A percentile compares a stretch with the other conserved stretches of the same genome.
phyloP scores from a whole-genome alignment of 1,140 invertebrate species.

The Ooceraea biroi region DNA sequence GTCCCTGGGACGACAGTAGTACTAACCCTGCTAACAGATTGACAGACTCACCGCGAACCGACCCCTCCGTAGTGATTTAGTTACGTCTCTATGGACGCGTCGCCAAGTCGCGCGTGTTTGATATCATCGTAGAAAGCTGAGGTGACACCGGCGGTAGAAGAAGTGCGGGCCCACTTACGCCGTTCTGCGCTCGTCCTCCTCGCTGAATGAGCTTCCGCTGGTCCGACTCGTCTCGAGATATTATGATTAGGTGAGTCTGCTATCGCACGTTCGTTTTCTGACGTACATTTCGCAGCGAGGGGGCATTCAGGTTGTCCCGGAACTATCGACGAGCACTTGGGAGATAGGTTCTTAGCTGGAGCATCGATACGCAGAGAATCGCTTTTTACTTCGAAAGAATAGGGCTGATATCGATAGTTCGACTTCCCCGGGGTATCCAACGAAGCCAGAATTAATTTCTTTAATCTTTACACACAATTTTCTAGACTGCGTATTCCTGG shows the following conservation, averaged over 20 bases:
- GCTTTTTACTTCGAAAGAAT: neutral
- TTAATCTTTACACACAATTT: neutral
- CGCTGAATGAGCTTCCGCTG: constrained; percentile 77
- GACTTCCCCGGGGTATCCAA: neutral
- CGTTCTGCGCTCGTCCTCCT: constrained; percentile 46
- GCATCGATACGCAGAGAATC: neutral
- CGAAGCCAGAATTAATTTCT: neutral
- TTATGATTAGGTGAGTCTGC: constrained; percentile 85
- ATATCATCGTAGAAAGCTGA: constrained; percentile 48
- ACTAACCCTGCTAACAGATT: constrained; percentile 78
- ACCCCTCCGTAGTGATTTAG: constrained; percentile 84
- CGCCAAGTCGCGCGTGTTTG: constrained; percentile 73
- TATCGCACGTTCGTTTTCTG: neutral
- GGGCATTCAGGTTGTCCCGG: neutral
- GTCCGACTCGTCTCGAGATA: constrained; percentile 77
- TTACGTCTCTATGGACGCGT: constrained; percentile 81
- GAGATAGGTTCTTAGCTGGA: neutral
- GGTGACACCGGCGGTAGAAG: constrained; percentile 31
- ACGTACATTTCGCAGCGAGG: neutral
- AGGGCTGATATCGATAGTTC: neutral
- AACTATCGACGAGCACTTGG: neutral
- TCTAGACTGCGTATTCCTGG: no score
- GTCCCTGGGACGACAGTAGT: constrained; percentile 80
- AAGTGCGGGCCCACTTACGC: constrained; percentile 56
- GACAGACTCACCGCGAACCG: constrained; percentile 82